These are phyloP conservation scores for rat (Rattus norvegicus) DNA, from an alignment of 2,113 vertebrate species.

Conservation along the genomic window GRCr8 NC_086026.1:111880001-111880500, in stretches of 20 bases:
- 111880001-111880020: neutral
- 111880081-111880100: neutral
- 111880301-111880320: neutral
- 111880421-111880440: constrained; percentile 22
- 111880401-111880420: neutral
- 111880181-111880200: neutral
- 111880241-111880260: neutral
- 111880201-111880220: neutral
- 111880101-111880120: neutral
- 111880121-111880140: neutral
- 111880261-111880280: neutral
- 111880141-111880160: neutral
- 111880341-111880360: constrained; percentile 3
- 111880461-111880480: neutral
- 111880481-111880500: neutral
- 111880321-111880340: neutral
- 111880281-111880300: constrained; percentile 31
- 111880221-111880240: neutral
- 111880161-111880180: neutral
- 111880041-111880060: neutral
- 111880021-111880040: neutral
- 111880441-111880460: neutral
- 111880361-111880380: neutral
- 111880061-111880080: neutral
- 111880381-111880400: neutral